Conservation (phyloP, 1,140 invertebrate genomes). For the Aporrectodea caliginosa region DNA sequence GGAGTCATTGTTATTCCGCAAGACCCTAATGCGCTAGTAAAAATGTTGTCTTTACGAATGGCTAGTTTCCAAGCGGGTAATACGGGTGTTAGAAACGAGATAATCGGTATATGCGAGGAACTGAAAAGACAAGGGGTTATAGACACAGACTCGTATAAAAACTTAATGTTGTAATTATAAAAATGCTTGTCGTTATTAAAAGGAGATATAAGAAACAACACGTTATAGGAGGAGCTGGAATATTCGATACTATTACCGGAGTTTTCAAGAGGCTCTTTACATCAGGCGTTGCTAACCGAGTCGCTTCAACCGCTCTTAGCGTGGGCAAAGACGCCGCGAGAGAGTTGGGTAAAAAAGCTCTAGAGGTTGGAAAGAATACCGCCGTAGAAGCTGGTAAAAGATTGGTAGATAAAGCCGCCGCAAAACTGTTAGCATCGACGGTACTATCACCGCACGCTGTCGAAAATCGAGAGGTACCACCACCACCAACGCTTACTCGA, state of each 20-base stretch:
- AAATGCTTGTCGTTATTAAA: constrained; percentile 7
- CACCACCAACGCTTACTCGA: too few species aligned
- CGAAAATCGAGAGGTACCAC: too few species aligned
- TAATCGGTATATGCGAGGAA: background rate
- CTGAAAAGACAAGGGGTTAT: background rate
- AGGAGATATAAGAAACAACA: background rate
- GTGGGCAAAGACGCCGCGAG: too few species aligned
- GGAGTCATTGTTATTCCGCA: background rate
- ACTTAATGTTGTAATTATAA: constrained; percentile 5
- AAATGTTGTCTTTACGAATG: background rate
- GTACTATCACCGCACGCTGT: too few species aligned
- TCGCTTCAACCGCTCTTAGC: too few species aligned
- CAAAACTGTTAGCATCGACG: too few species aligned
- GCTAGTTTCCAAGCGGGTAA: background rate
- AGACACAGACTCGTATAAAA: background rate
- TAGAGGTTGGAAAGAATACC: too few species aligned
- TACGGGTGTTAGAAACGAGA: background rate
- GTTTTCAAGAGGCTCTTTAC: constrained; percentile 7
- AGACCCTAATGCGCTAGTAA: background rate
- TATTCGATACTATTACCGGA: background rate
- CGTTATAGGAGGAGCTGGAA: constrained; percentile 3
- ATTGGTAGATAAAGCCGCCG: too few species aligned
- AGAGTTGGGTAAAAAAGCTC: too few species aligned
- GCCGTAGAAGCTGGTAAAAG: too few species aligned
- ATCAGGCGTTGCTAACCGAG: background rate